These are phyloP conservation scores for Chloroclysta siterata DNA, from an alignment of 2,888 invertebrate genomes.

Conservation along the genomic window DNA sequence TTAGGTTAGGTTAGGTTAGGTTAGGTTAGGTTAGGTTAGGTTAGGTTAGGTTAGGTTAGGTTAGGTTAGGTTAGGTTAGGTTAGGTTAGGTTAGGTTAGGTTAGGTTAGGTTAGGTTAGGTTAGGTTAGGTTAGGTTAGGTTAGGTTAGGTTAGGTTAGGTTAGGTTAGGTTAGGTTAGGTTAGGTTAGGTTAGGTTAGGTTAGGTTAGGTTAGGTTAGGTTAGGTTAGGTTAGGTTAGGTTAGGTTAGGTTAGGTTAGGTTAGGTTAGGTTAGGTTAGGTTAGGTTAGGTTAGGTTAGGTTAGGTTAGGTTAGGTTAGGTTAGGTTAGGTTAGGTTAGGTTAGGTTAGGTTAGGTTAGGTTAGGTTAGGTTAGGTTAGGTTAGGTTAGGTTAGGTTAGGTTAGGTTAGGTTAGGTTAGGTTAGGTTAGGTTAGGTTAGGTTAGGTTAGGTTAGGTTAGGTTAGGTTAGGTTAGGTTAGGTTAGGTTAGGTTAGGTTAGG, in stretches of 20 bases:
- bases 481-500: conserved; percentile 39
- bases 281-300: conserved; percentile 43
- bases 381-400: conserved; percentile 38
- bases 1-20: too few relatives aligned
- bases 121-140: conserved; percentile 42
- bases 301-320: conserved; percentile 42
- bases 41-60: conserved; percentile 42
- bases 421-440: conserved; percentile 36
- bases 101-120: conserved; percentile 43
- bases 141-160: conserved; percentile 43
- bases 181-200: conserved; percentile 36
- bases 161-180: conserved; percentile 37
- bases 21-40: conserved; percentile 34
- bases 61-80: conserved; percentile 42
- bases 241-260: conserved; percentile 43
- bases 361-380: conserved; percentile 39
- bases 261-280: conserved; percentile 43
- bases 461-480: conserved; percentile 37
- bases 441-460: conserved; percentile 37
- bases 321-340: conserved; percentile 41
- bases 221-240: conserved; percentile 11
- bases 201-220: conserved; percentile 21
- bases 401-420: conserved; percentile 37
- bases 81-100: conserved; percentile 43
- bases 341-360: conserved; percentile 43